Conservation (phyloP, 2,797 vertebrate species). For the Bovichtus diacanthus region DNA sequence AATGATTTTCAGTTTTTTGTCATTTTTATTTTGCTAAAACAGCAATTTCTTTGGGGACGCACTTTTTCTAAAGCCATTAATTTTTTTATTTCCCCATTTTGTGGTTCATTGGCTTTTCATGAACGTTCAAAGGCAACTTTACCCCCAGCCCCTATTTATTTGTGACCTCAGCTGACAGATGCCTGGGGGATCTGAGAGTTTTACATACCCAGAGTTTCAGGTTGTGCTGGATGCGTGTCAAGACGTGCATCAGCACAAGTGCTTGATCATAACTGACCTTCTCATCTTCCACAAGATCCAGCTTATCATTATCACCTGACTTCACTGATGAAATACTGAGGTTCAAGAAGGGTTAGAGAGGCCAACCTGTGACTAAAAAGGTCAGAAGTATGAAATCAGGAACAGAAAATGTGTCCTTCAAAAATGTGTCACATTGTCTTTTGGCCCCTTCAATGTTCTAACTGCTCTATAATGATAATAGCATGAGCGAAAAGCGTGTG, state of each 20-base stretch:
- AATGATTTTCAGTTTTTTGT: neutral
- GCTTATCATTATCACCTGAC: constrained; percentile 44
- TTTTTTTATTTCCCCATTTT: neutral
- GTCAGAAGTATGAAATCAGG: neutral
- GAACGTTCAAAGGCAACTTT: constrained; percentile 13
- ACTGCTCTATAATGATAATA: neutral
- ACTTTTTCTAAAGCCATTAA: no score
- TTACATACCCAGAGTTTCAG: constrained; percentile 62
- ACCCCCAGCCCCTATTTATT: constrained; percentile 22
- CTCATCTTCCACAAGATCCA: constrained; percentile 53
- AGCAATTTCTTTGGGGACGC: neutral
- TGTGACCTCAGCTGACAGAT: constrained; percentile 10
- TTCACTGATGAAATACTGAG: constrained; percentile 31
- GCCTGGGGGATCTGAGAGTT: constrained; percentile 13
- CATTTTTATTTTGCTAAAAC: neutral
- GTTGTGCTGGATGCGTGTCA: constrained; percentile 63
- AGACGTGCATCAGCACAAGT: constrained; percentile 33
- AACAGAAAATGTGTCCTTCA: neutral
- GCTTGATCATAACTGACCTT: constrained; percentile 34
- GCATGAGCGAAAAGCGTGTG: neutral
- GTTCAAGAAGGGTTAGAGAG: constrained; percentile 21
- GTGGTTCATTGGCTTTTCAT: neutral
- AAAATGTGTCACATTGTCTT: neutral
- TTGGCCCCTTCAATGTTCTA: neutral
- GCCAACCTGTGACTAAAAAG: neutral